Evolutionary conservation across 2,797 vertebrate genomes (phyloP).

Genomic region (Cirrhinus molitorella): DNA sequence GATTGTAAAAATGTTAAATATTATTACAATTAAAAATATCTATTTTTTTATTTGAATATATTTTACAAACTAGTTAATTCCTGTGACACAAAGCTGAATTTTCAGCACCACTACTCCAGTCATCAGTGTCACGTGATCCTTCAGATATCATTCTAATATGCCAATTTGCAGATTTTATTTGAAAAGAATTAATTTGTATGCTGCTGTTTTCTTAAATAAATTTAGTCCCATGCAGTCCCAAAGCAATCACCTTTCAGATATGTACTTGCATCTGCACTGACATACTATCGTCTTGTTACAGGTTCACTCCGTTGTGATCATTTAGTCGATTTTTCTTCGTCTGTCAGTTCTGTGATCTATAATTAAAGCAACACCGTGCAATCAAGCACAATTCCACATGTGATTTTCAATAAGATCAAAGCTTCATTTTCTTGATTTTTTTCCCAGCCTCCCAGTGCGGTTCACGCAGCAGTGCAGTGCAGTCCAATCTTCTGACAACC

Average conservation of each 20-base stretch:
- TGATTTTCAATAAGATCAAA: slow-evolving; percentile 32
- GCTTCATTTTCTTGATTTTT: neutral
- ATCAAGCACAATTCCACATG: slow-evolving; percentile 10
- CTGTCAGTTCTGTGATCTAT: slow-evolving; percentile 26
- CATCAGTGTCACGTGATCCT: neutral
- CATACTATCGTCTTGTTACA: slow-evolving; percentile 17
- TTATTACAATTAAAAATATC: neutral
- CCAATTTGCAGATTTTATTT: neutral
- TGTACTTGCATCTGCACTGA: neutral
- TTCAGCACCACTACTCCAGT: neutral
- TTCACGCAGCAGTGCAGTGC: neutral
- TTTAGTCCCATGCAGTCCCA: neutral
- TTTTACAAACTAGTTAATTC: neutral
- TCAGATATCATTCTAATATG: neutral
- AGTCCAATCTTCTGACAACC: slow-evolving; percentile 8
- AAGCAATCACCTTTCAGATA: neutral
- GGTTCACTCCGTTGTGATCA: neutral
- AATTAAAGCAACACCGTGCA: slow-evolving; percentile 9
- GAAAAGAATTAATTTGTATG: neutral
- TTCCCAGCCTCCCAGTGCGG: neutral
- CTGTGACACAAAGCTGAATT: neutral
- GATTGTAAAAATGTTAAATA: neutral
- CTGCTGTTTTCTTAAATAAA: neutral
- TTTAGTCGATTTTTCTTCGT: slow-evolving; percentile 1
- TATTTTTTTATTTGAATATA: neutral